These are phyloP conservation scores for Chlorospingus semifuscus DNA, from an alignment of 2,797 vertebrate species.

Conservation along the genomic window DNA sequence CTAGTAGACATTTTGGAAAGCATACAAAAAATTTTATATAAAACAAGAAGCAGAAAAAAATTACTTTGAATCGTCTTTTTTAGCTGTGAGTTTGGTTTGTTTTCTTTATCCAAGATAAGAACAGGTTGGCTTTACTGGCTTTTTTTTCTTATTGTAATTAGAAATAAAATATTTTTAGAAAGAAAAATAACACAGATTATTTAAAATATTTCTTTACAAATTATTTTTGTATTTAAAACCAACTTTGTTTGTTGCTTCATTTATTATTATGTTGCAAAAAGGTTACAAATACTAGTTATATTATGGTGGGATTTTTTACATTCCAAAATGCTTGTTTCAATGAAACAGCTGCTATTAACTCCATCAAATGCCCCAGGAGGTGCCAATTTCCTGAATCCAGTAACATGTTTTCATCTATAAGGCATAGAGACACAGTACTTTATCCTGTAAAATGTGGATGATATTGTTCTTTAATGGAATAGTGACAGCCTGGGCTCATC, in stretches of 20 bases:
- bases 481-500: background rate
- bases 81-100: background rate
- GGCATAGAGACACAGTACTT: background rate
- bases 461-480: background rate
- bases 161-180: background rate
- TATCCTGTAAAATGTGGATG: background rate
- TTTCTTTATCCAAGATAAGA: background rate
- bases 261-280: background rate
- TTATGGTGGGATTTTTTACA: fast-evolving
- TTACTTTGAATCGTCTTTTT: background rate
- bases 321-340: background rate
- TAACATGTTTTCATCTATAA: background rate
- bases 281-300: background rate
- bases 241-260: background rate
- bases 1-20: background rate
- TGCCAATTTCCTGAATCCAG: background rate
- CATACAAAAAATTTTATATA: background rate
- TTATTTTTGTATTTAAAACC: background rate
- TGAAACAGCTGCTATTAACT: background rate
- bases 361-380: background rate
- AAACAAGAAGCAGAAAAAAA: background rate
- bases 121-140: fast-evolving
- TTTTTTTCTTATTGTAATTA: background rate
- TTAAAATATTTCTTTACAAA: background rate
- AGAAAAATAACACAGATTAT: background rate